These are phyloP conservation scores for Mastomys coucha DNA, from an alignment of 2,113 vertebrate species.

Conservation along the genomic window DNA sequence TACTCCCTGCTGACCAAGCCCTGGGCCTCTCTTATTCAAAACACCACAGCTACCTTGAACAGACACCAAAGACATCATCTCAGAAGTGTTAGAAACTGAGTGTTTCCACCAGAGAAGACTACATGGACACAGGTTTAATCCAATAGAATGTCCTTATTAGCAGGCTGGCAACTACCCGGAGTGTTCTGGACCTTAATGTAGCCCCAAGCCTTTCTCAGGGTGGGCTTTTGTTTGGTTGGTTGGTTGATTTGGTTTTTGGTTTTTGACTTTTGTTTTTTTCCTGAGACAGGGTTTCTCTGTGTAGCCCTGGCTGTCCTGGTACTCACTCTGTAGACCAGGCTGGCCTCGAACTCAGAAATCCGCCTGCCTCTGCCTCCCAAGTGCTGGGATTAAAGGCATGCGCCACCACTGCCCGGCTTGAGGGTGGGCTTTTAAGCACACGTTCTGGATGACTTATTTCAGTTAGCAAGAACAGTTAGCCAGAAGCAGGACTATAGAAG, in stretches of 20 bases:
- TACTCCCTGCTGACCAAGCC: neutral
- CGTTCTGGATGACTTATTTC: neutral
- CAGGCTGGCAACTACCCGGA: neutral
- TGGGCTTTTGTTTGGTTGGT: too few species aligned
- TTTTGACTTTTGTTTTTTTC: too few species aligned
- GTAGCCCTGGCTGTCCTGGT: too few species aligned
- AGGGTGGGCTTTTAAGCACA: neutral
- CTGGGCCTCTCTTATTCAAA: neutral
- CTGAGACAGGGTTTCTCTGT: too few species aligned
- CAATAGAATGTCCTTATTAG: neutral
- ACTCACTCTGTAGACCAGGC: too few species aligned
- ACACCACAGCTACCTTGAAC: neutral
- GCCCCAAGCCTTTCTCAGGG: neutral
- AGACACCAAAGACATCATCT: neutral
- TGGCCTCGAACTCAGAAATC: too few species aligned
- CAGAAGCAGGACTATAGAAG: neutral
- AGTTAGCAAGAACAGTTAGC: neutral
- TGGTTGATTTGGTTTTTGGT: too few species aligned
- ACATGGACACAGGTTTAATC: neutral
- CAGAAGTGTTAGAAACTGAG: neutral
- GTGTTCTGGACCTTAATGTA: neutral
- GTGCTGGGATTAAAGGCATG: too few species aligned
- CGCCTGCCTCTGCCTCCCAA: too few species aligned
- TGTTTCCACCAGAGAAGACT: neutral
- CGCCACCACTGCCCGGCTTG: too few species aligned